Base-by-base conservation (phyloP, 2,113 vertebrate species). In the Callorhinus ursinus region DNA sequence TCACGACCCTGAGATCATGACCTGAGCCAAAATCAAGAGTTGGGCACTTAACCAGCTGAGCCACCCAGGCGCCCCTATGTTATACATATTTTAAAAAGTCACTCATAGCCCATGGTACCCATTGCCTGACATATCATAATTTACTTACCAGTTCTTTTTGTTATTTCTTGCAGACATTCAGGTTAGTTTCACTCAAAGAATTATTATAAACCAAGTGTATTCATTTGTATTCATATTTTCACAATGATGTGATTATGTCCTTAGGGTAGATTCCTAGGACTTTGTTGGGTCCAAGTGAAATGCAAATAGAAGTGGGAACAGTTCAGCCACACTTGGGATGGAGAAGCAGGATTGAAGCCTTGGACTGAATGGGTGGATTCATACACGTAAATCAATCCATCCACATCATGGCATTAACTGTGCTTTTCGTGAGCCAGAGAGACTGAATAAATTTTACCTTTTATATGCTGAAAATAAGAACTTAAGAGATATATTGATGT, bases 361-460 rank as follows among this genome's bases (percentile, higher is more conserved):
- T 42, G 10, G 49, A 28, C 12, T 19, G 74, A 81, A 69, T 53
- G 28, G 53, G 10, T 71, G n/a, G 9, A 67, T 51, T 92, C 28
- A 36, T 22, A 12, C 67, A 61, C 4, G 2, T 24, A 76, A 92
- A 71, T 80, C 2, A 19, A 1, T 63, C 22, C 88, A 80, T 28
- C 63, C 0, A 2, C 31, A 6, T 6, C 9, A 21, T 31, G 31
- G 15, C 16, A 36, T 84, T 71, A 39, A 55, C 31, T 82, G 67
- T 81, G 42, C 39, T 46, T 90, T 86, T 82, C 9, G 26, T 39
- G 61, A 74, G 15, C 51, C 19, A 85, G 31, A 82, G 82, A 97
- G 26, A 65, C 77, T 57, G n/a, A 95, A 67, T 39, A 79, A n/a
- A 79, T n/a, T 22, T 82, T 95, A 80, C 67, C 51, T 94, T 87